A percentile compares a stretch with the other conserved stretches of the same genome.
These are phyloP conservation scores for Serilophus lunatus DNA, from an alignment of 2,113 vertebrate genomes.

Conservation along the genomic window DNA sequence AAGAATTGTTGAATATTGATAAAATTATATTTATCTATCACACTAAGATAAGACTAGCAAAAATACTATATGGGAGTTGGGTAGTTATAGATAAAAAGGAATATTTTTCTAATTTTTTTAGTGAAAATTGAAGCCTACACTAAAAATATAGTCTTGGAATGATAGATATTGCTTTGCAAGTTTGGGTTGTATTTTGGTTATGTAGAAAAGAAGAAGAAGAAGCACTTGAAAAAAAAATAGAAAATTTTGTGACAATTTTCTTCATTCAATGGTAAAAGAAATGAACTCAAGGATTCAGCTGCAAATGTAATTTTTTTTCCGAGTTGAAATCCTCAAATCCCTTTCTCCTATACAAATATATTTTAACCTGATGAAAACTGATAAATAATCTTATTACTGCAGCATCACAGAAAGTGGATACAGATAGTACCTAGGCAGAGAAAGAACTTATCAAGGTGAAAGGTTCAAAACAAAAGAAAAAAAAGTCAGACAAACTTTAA, in stretches of 20 bases:
- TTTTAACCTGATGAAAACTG: neutral
- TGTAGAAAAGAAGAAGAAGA: neutral
- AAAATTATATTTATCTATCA: neutral
- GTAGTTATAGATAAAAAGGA: neutral
- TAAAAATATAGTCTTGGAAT: neutral
- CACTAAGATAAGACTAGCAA: neutral
- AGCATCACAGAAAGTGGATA: neutral
- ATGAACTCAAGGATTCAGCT: neutral
- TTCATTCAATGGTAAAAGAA: neutral
- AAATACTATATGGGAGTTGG: neutral
- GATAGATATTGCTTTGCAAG: neutral
- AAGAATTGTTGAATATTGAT: neutral
- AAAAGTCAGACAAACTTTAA: neutral
- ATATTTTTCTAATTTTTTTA: neutral
- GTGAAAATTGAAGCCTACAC: neutral
- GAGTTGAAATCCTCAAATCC: neutral
- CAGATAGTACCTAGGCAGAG: neutral
- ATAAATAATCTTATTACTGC: neutral
- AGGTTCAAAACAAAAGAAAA: neutral
- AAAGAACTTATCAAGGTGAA: neutral
- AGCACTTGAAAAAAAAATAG: neutral
- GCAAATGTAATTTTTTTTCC: neutral
- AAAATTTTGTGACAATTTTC: neutral
- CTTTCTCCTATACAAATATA: neutral
- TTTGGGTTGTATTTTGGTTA: neutral